Base-by-base conservation (phyloP, 92 coral and sea anemone genomes). In the Chrysogorgia sp. region DNA sequence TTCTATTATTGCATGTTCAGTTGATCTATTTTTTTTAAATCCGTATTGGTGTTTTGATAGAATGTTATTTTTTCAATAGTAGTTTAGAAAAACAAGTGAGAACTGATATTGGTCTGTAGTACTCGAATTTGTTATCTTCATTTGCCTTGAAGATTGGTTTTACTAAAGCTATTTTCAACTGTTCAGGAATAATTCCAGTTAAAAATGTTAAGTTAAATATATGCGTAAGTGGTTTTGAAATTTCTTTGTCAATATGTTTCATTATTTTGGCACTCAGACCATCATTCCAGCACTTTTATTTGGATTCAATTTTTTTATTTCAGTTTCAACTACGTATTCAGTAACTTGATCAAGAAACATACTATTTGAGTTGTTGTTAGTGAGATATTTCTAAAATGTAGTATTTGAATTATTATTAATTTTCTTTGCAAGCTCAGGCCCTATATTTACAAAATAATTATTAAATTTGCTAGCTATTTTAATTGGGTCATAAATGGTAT, bases 391-490 rank as follows among this genome's bases (percentile, higher is more conserved):
- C 31, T 63, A 41, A 63, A 30, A 34, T 31, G 70, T 63, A 35
- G 34, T 30, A 34, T 30, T 63, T 30, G 70, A 30, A 17, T 19
- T 63, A 35, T 63, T 63, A 61, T 32, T 65, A 23, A 63, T 77
- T 77, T 47, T 41, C 19, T 63, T 64, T 23, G 82, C 75, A 30
- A 63, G 56, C 6, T 77, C 43, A 29, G 82, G 82, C 37, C 75
- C 82, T 23, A 77, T 34, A 77, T 77, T 77, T 21, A 63, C 47
- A 74, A 74, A 17, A 26, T 63, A 77, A 15, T 77, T 53, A 43
- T 63, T 77, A 49, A 77, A 77, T 77, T 77, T 77, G 24, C 23
- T 61, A 40, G 75, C 82, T 77, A 63, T 77, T 47, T 77, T 47
- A 20, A 6, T 61, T 37, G 82, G 82, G 30, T 77, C 28, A 14